Evolutionary conservation across 2,797 vertebrate species (phyloP).

Genomic region (Sebastes vulpes): DNA sequence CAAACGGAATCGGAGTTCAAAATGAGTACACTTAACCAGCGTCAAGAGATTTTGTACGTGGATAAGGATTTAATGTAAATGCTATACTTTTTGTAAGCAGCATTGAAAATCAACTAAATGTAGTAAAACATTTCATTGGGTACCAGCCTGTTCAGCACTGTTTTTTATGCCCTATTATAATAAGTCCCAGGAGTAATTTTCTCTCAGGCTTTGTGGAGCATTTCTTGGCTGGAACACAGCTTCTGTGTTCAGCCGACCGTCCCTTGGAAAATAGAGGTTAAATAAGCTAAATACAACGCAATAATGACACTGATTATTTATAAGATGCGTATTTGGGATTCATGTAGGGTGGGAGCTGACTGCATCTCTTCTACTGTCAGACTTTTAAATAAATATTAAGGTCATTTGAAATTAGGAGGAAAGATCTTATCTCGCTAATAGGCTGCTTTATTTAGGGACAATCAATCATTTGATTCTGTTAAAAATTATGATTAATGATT

Average conservation of each 20-base stretch:
- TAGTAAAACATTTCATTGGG: neutral
- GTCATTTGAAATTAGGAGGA: neutral
- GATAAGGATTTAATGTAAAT: neutral
- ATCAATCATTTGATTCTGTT: neutral
- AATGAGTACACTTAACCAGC: neutral
- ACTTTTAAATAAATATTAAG: neutral
- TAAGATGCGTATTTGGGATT: neutral
- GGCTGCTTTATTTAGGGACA: neutral
- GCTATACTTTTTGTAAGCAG: neutral
- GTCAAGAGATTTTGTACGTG: neutral
- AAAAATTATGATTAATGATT: neutral
- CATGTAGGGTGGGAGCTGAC: neutral
- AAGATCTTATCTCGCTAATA: neutral
- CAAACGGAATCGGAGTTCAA: neutral
- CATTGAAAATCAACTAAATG: neutral
- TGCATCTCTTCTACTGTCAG: neutral
- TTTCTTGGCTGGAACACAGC: neutral
- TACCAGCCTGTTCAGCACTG: neutral
- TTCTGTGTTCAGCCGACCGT: neutral
- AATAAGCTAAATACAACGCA: neutral
- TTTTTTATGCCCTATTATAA: neutral
- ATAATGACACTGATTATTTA: constrained; percentile 3
- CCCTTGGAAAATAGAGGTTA: neutral
- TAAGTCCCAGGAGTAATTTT: constrained; percentile 4
- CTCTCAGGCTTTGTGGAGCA: neutral